Evolutionary conservation across 2,113 vertebrate species (phyloP).

Genomic region (Phalacrocorax carbo): DNA sequence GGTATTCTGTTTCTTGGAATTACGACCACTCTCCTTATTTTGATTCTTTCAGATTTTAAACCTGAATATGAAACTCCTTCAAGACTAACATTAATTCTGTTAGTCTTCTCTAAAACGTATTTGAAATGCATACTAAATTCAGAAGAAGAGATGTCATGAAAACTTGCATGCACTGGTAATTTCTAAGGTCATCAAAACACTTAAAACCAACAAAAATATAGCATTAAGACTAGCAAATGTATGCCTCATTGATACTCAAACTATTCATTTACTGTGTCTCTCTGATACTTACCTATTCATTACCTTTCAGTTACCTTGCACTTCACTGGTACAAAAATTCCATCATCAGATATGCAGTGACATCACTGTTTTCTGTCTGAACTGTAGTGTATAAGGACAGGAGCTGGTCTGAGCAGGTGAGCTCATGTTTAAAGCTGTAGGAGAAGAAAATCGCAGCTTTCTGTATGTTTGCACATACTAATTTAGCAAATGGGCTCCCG

Average conservation of each 20-base stretch:
- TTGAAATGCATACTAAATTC: background rate
- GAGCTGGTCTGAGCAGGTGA: conserved; percentile 33
- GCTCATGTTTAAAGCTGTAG: background rate
- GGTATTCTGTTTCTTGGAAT: background rate
- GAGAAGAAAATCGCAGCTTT: conserved; percentile 24
- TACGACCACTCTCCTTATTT: background rate
- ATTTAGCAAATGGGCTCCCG: conserved; percentile 56
- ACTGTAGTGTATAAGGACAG: background rate
- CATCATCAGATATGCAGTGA: background rate
- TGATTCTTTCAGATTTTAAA: background rate
- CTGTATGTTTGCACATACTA: conserved; percentile 60
- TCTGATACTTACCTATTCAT: background rate
- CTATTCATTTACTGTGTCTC: background rate
- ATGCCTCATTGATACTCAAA: background rate
- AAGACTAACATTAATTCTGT: conserved; percentile 20
- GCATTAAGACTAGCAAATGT: background rate
- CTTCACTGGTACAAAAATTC: conserved; percentile 44
- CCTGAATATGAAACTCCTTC: background rate
- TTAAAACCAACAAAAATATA: conserved; percentile 4
- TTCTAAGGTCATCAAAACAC: background rate
- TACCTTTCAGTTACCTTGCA: conserved; percentile 21
- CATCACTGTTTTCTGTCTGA: conserved; percentile 31
- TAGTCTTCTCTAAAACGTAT: conserved; percentile 19
- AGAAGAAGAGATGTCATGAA: background rate
- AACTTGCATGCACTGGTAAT: background rate